These are phyloP conservation scores for Candoia aspera DNA, from an alignment of 2,113 vertebrate species.

Conservation along the genomic window DNA sequence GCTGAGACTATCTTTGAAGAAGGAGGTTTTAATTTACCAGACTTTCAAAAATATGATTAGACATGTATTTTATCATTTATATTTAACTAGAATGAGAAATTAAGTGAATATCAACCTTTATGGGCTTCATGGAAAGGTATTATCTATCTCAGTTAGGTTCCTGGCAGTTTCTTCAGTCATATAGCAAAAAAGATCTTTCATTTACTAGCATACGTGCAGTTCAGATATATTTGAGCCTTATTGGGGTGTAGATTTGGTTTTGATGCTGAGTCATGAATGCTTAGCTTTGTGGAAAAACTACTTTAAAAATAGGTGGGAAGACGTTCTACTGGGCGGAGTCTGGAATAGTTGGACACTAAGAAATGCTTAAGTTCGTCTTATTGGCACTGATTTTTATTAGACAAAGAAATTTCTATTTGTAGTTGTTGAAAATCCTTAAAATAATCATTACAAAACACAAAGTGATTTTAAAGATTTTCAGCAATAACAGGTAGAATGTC, in stretches of 20 bases:
- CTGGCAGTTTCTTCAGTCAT: background rate
- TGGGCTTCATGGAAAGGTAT: background rate
- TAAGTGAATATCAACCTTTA: background rate
- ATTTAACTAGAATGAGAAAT: background rate
- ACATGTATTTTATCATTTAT: background rate
- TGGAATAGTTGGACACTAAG: too few species aligned
- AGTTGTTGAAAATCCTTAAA: too few species aligned
- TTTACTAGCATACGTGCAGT: background rate
- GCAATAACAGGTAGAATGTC: too few species aligned
- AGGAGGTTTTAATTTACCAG: background rate
- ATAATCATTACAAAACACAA: too few species aligned
- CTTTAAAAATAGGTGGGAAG: background rate
- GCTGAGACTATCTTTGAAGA: background rate
- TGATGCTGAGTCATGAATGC: background rate
- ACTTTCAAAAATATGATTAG: background rate
- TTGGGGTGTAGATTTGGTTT: background rate
- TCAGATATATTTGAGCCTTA: background rate
- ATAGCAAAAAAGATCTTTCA: background rate
- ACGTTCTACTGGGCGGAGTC: background rate
- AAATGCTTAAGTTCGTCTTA: too few species aligned
- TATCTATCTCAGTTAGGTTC: background rate
- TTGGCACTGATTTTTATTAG: too few species aligned
- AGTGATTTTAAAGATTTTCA: too few species aligned
- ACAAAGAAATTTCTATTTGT: too few species aligned
- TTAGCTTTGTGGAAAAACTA: background rate